Percentiles rank a stretch among this genome's conserved stretches.
phyloP scores from a whole-genome alignment of 2,888 invertebrate species.

The Leucophenga maculata region DNA sequence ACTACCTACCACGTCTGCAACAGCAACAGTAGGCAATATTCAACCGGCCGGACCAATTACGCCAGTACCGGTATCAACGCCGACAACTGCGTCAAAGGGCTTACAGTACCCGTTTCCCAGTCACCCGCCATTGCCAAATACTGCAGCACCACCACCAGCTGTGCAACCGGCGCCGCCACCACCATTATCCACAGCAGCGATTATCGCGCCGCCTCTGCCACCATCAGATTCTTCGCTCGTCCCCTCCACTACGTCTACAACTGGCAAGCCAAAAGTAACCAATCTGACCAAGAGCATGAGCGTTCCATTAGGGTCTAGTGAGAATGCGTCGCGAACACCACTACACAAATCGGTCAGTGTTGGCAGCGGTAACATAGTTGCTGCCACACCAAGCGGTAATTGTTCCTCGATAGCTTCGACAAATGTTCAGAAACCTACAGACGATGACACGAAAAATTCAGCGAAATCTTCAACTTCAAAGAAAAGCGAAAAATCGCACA shows the following conservation, averaged over 20 bases:
- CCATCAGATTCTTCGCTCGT: constrained; percentile 51
- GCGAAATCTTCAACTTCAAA: constrained; percentile 38
- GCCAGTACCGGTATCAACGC: constrained; percentile 51
- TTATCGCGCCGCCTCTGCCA: constrained; percentile 34
- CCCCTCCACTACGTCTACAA: constrained; percentile 33
- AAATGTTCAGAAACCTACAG: constrained; percentile 53
- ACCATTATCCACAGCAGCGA: constrained; percentile 40
- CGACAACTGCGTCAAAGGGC: constrained; percentile 66
- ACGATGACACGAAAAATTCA: constrained; percentile 39
- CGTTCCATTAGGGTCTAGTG: constrained; percentile 48
- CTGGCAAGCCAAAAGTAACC: constrained; percentile 60
- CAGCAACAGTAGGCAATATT: constrained; percentile 25
- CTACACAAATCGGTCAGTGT: constrained; percentile 70
- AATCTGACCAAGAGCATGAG: constrained; percentile 69
- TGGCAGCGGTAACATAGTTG: constrained; percentile 67
- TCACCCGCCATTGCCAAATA: constrained; percentile 78
- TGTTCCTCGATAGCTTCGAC: constrained; percentile 59
- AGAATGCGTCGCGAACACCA: constrained; percentile 34
- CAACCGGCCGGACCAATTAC: constrained; percentile 34
- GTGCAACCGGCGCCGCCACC: constrained; percentile 62
- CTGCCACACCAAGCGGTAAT: constrained; percentile 58
- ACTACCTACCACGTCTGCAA: constrained; percentile 8
- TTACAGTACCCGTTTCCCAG: constrained; percentile 86
- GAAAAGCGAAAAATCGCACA: constrained; percentile 61
- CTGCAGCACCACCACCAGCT: constrained; percentile 66